Evolutionary conservation across 2,113 vertebrate genomes (phyloP), one percentile per base, ranked within the genome.

Genomic region (Probosciger aterrimus): DNA sequence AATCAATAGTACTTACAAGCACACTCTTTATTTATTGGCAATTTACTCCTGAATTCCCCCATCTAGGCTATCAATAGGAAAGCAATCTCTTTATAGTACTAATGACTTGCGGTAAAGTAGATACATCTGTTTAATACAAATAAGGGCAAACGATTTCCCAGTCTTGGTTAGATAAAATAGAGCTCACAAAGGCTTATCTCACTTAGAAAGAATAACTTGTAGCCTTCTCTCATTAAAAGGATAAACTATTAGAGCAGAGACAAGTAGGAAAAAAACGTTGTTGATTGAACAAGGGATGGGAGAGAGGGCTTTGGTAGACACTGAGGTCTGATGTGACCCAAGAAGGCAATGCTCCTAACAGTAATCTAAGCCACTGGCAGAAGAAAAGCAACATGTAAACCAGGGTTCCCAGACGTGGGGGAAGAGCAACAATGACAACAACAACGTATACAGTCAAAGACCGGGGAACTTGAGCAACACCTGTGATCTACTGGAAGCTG

Each of bases 61-160:
- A 55, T 85, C 44, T 70, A 94, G 73, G 63, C 85, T 67, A 94
- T 97, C 97, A 92, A 93, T 67, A 89, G 87, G 84, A 94, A 96
- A 90, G 92, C 88, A 97, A 96, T 95, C 88, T 88, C 96, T 90
- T 94, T 84, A 92, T 37, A 95, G 88, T 86, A 84, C 82, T 97
- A 97, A 97, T 83, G 95, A 93, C 95, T 96, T 95, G 94, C 44
- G n/a, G 94, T 92, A 96, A 97, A 94, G 90, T 94, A 92, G 77
- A 96, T 80, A 96, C 95, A 88, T 93, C 90, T 81, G 82, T 92
- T 95, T 95, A 96, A 96, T 94, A 96, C 91, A 96, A 97, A 97
- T 79, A 92, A 91, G 93, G 91, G 93, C 92, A 97, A 97, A 95
- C 9, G 70, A 96, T 96, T 97, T 97, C 91, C 78, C 85, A 84